Conservation (phyloP, 2,888 invertebrate genomes). For the Morpho achilles region DNA sequence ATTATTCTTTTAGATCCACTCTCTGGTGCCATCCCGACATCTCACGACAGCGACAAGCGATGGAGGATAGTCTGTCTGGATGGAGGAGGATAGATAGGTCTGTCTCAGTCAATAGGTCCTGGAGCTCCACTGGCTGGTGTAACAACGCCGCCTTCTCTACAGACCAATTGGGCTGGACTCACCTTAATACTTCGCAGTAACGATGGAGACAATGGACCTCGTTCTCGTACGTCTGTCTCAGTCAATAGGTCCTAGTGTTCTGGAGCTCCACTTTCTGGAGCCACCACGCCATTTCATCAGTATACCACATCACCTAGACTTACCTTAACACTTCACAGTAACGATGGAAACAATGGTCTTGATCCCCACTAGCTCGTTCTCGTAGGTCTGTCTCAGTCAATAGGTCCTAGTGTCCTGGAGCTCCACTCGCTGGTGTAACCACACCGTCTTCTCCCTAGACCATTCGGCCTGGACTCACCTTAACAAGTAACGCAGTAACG, state of each 20-base stretch:
- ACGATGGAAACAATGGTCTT: too few species aligned
- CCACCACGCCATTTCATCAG: too few species aligned
- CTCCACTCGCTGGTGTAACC: neutral
- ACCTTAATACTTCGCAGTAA: slow-evolving; percentile 20
- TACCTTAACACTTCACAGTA: neutral
- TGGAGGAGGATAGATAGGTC: too few species aligned
- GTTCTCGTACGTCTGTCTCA: neutral
- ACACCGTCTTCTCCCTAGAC: neutral
- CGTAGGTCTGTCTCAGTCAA: neutral
- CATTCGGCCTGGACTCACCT: neutral
- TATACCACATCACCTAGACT: neutral
- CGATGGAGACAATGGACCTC: neutral
- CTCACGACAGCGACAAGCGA: too few species aligned
- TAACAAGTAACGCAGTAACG: neutral
- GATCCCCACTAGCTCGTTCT: too few species aligned
- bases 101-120: too few species aligned
- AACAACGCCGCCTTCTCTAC: neutral
- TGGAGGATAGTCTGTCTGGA: too few species aligned
- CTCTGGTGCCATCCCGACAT: too few species aligned
- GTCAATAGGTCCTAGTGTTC: neutral
- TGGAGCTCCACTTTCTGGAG: too few species aligned
- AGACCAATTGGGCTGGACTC: neutral
- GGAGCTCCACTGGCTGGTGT: too few species aligned
- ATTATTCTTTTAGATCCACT: too few species aligned
- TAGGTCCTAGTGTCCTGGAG: neutral